Evolutionary conservation across 1,140 invertebrate genomes (phyloP), one percentile per base, ranked within the genome.

Genomic region (Vanessa atalanta): DNA sequence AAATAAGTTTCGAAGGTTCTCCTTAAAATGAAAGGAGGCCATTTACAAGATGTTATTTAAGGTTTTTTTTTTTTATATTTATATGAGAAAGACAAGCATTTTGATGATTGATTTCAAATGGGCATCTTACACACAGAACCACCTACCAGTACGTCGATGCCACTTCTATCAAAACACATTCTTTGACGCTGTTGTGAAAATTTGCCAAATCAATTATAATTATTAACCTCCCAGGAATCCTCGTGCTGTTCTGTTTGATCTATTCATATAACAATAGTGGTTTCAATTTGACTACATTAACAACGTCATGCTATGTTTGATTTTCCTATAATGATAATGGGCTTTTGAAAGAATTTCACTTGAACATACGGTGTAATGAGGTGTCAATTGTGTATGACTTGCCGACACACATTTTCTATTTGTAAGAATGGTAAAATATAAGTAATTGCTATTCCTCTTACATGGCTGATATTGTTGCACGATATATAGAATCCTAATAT

Each of bases 221-320:
- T 50, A 79, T 83, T 84, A 84, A 64, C 64, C 72, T 50, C 67
- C 73, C 73, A 75, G 73, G 72, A 73, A 61, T 67, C 70, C 74
- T 82, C 83, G 80, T 81, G 82, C 77, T 55, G 8, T 66, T 67
- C 61, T 88, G 73, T 86, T 85, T 86, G 78, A 71, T 69, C 66
- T 82, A 82, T 79, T 84, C 82, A 79, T 84, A 80, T 65, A 79
- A 67, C 78, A 80, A 77, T 81, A 72, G 78, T 81, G 76, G 75
- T 81, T 83, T 88, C 84, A 85, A 87, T 88, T 85, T 85, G 65
- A 70, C 64, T 68, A 69, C 71, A 79, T 88, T 86, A 88, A 76
- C 82, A 78, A 65, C 50, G 64, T 63, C 66, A 66, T 61, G 81
- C 65, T 61, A 81, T 82, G 75, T 85, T 83, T 84, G 78, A 50